These are phyloP conservation scores for Taurulus bubalis DNA, from an alignment of 2,113 vertebrate genomes.

Conservation along the genomic window DNA sequence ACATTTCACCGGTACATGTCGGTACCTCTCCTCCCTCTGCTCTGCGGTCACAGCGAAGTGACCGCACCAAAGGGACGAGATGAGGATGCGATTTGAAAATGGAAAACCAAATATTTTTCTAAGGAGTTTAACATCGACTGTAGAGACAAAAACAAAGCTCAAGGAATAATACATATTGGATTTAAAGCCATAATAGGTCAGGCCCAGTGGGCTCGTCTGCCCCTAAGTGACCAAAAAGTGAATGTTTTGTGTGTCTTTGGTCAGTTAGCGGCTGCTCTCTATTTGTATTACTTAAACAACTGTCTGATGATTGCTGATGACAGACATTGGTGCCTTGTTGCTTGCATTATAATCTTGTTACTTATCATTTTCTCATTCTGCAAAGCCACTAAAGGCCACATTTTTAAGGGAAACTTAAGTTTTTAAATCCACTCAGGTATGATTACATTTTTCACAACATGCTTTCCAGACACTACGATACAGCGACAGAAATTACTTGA, in stretches of 20 bases:
- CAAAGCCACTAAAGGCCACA: not conserved
- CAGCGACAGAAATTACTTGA: not conserved
- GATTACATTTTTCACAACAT: not conserved
- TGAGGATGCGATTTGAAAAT: not conserved
- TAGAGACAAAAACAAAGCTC: not conserved
- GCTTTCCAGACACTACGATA: not conserved
- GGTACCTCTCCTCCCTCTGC: not conserved
- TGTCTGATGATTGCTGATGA: not conserved
- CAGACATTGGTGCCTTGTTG: not conserved
- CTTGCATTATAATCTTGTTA: not conserved
- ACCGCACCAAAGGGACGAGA: not conserved
- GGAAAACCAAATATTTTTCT: not conserved
- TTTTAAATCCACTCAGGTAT: conserved; percentile 3
- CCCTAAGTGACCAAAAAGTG: not conserved
- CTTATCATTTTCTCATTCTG: not conserved
- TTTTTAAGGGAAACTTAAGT: not conserved
- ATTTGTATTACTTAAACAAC: not conserved
- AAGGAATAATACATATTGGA: not conserved
- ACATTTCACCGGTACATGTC: not conserved
- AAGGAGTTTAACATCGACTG: too few species aligned
- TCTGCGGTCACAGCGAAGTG: not conserved
- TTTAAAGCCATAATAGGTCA: not conserved
- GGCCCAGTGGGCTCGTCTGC: not conserved
- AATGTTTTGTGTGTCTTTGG: not conserved
- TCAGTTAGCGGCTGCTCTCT: not conserved